phyloP scores from a whole-genome alignment of 2,888 invertebrate genomes.

The Epinotia nisella region DNA sequence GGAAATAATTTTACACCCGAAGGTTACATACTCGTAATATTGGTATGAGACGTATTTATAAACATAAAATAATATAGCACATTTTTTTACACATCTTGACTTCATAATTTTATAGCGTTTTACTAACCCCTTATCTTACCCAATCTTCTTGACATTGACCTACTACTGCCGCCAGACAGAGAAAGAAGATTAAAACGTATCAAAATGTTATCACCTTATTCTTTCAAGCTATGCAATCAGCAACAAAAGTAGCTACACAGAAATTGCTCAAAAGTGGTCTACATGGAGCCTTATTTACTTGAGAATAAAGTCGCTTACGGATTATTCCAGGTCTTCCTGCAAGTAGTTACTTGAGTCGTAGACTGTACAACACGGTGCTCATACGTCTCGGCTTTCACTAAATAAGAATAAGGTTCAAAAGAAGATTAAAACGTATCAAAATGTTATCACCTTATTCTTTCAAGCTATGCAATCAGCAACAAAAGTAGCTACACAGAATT shows the following conservation, averaged over 20 bases:
- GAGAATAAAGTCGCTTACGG: background rate
- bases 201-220: background rate
- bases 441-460: background rate
- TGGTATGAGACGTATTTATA: background rate
- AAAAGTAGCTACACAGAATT: too few species aligned
- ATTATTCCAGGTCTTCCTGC: background rate
- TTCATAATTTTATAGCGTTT: background rate
- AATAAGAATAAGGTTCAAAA: background rate
- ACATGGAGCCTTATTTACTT: background rate
- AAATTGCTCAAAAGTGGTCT: too few species aligned
- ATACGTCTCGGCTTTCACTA: background rate
- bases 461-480: background rate
- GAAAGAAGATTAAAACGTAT: background rate
- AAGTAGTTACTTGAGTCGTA: background rate
- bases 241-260: too few species aligned
- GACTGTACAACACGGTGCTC: background rate
- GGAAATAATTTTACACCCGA: too few species aligned
- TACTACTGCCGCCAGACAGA: constrained; percentile 16
- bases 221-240: background rate
- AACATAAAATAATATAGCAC: constrained; percentile 18
- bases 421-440: background rate
- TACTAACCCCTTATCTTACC: constrained; percentile 35
- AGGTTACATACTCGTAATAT: too few species aligned
- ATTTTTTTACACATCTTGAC: background rate
- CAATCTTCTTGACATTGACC: constrained; percentile 41